Base-by-base conservation (phyloP, 2,888 invertebrate genomes). In the Anoncus sp. region DNA sequence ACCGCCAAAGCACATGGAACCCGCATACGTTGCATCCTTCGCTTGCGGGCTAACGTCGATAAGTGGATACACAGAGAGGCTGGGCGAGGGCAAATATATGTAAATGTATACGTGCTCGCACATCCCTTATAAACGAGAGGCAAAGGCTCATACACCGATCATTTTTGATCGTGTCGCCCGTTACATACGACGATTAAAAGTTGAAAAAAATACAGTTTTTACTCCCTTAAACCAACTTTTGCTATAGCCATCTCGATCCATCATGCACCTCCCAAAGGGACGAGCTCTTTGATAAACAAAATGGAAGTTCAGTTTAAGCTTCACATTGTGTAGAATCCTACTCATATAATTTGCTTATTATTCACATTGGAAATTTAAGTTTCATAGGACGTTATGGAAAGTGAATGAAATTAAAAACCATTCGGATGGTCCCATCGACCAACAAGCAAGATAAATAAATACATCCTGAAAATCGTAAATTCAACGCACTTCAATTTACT, bases 21-120 rank as follows among this genome's bases (percentile, higher is more conserved):
- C 47, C 76, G 53, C 70, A 55, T 69, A 59, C 57, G 59, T 47
- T 69, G 57, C 57, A 22, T 43, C 67, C 57, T 40, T 38, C 60
- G 51, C 60, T 38, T 57, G 51, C n/a, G 76, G 66, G 62, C 38
- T 69, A 76, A 70, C 72, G 70, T 69, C 76, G 81, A 81, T 81
- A 79, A 81, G 81, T 78, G 78, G 78, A 72, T 76, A 74, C 63
- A 60, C 53, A 57, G 55, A 16, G n/a, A 35, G 45, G 57, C 47
- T 57, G 35, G 9, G 9, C 18, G 38, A 66, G 65, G 47, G 18
- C 59, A 71, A 62, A 76, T 75, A 69, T 77, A 75, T 72, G 76
- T 69, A 75, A 71, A 72, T 73, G 49, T 63, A 74, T 75, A 76
- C 72, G 74, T 75, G 74, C 76, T 55, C 62, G 40, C 59, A 78